Conservation (phyloP, 2,113 vertebrate genomes). For the Spea bombifrons region DNA sequence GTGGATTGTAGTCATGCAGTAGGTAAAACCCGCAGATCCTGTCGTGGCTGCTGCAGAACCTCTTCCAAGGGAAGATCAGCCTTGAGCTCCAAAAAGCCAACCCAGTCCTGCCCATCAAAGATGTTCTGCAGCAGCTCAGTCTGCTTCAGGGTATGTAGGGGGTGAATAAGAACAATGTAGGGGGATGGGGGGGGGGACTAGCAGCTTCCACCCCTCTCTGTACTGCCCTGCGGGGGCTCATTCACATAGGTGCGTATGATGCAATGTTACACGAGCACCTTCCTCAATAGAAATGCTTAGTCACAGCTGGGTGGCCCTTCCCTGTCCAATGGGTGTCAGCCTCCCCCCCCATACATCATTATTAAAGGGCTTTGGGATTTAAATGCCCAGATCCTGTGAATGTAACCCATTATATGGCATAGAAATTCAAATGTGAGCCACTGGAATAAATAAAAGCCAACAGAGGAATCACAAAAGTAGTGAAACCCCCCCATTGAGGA, state of each 20-base stretch:
- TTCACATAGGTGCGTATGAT: neutral
- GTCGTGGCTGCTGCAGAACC: neutral
- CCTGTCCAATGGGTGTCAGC: neutral
- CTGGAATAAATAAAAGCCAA: too few relatives aligned
- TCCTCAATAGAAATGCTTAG: neutral
- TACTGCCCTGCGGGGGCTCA: neutral
- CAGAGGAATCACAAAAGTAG: too few relatives aligned
- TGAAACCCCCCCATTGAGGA: too few relatives aligned
- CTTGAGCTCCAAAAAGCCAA: too few relatives aligned
- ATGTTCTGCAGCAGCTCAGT: conserved; percentile 5
- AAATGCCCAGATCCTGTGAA: too few relatives aligned
- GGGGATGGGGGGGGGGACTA: neutral
- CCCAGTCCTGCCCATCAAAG: neutral
- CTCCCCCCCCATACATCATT: too few relatives aligned
- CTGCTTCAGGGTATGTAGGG: neutral
- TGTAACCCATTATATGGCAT: too few relatives aligned
- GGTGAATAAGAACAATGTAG: neutral
- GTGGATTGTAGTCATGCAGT: too few relatives aligned
- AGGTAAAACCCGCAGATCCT: neutral
- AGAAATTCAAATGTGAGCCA: too few relatives aligned
- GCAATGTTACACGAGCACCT: conserved; percentile 2
- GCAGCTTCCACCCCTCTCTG: conserved; percentile 7
- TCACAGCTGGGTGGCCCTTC: neutral
- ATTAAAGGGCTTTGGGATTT: too few relatives aligned
- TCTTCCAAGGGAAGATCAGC: neutral